Evolutionary conservation across 2,113 vertebrate species (phyloP).

Genomic region (Hippoglossus stenolepis): DNA sequence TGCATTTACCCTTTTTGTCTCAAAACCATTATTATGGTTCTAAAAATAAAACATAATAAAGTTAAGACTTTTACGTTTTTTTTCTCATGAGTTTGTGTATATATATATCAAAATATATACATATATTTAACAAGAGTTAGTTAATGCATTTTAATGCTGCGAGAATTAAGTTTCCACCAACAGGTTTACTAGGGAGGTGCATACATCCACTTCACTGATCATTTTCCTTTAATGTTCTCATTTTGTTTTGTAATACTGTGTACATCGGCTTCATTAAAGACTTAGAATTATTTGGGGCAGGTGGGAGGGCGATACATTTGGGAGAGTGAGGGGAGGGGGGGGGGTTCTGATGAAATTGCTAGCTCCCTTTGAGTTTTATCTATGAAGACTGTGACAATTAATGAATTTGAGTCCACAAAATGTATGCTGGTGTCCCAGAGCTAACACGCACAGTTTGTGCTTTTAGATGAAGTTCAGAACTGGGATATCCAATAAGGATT

Average conservation of each 20-base stretch:
- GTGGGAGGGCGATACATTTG: slow-evolving; percentile 34
- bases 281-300: slow-evolving; percentile 33
- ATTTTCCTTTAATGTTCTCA: slow-evolving; percentile 54
- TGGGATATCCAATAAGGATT: slow-evolving; percentile 41
- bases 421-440: slow-evolving; percentile 49
- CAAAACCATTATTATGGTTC: slow-evolving; percentile 76
- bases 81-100: slow-evolving; percentile 81
- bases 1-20: slow-evolving; percentile 74
- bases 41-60: slow-evolving; percentile 84
- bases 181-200: slow-evolving; percentile 60
- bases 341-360: slow-evolving; percentile 42
- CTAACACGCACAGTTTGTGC: slow-evolving; percentile 52
- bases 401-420: slow-evolving; percentile 42
- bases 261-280: slow-evolving; percentile 59
- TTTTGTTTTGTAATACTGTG: slow-evolving; percentile 65
- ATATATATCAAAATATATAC: slow-evolving; percentile 79
- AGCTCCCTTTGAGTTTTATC: slow-evolving; percentile 38
- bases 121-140: slow-evolving; percentile 78
- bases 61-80: slow-evolving; percentile 82
- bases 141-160: slow-evolving; percentile 62
- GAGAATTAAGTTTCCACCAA: slow-evolving; percentile 58
- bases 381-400: slow-evolving; percentile 49
- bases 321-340: slow-evolving; percentile 15
- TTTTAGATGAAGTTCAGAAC: slow-evolving; percentile 37
- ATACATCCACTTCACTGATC: slow-evolving; percentile 53